These are phyloP conservation scores for Prosapia bicincta DNA, from an alignment of 2,888 invertebrate genomes.

Conservation along the genomic window DNA sequence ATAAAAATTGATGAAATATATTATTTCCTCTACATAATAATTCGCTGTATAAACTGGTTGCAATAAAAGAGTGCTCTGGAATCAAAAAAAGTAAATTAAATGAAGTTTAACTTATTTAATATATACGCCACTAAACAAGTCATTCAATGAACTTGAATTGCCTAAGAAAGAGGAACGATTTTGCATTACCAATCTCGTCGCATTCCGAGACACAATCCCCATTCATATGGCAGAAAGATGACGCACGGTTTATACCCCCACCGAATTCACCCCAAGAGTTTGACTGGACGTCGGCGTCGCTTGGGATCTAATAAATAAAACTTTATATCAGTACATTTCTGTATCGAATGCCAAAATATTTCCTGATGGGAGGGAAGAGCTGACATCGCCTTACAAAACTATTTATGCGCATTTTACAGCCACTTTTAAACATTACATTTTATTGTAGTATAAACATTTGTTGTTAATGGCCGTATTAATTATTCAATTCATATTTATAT, in stretches of 20 bases:
- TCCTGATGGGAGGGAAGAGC: neutral
- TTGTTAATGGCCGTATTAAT: no score
- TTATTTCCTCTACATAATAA: no score
- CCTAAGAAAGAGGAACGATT: no score
- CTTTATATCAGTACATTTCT: no score
- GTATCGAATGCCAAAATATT: neutral
- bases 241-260: neutral
- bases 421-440: neutral
- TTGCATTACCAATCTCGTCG: neutral
- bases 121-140: no score
- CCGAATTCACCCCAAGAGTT: neutral
- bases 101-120: no score
- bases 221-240: neutral
- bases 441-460: neutral
- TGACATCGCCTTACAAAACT: neutral
- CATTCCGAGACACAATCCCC: neutral
- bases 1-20: no score
- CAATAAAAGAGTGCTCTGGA: no score
- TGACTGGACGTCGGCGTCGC: neutral
- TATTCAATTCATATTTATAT: no score
- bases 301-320: neutral
- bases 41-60: no score
- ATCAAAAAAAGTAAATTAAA: no score
- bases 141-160: no score
- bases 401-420: neutral